Base-by-base conservation (phyloP, 1,140 invertebrate species). In the Procambarus virginalis region DNA sequence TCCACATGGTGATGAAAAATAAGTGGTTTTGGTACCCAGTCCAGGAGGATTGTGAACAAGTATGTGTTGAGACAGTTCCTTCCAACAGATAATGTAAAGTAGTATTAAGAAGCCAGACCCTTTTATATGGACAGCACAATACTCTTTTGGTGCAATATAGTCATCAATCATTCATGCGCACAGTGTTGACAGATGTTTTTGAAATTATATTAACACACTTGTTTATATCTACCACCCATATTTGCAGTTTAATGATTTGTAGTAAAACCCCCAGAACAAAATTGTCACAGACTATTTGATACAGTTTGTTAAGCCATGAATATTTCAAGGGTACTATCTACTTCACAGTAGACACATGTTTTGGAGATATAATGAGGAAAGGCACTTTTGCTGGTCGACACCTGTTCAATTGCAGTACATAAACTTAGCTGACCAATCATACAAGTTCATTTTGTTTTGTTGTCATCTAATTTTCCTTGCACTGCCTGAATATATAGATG, bases 221-320 rank as follows among this genome's bases (percentile, higher is more conserved):
- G 82, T 84, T 84, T 84, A 84, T 84, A 84, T 84, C 82, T 70
- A 84, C 82, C 82, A 84, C 82, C 82, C 82, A 84, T 70, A 84
- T 84, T 84, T 84, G 82, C 82, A 84, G 64, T 84, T 84, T 73
- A 84, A 84, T 84, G 68, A 84, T 84, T 84, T 84, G 82, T 84
- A 84, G 82, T 84, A 45, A 85, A 75, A 78, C 70, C 84, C 84
- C 70, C 73, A 85, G 49, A 76, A 85, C 70, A 85, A 85, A 85
- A 76, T 78, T 85, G 51, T 85, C 70, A 76, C 83, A 77, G 84
- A 77, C 84, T 76, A 77, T 85, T 77, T 86, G 77, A 78, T 86
- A 86, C 84, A 86, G 84, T 78, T 86, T 86, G 84, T 86, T 78
- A 86, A 86, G 84, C 84, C 84, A 86, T 86, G 84, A 86, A 86